These are phyloP conservation scores for Rapana venosa DNA, from an alignment of 2,888 invertebrate species.

Conservation along the genomic window DNA sequence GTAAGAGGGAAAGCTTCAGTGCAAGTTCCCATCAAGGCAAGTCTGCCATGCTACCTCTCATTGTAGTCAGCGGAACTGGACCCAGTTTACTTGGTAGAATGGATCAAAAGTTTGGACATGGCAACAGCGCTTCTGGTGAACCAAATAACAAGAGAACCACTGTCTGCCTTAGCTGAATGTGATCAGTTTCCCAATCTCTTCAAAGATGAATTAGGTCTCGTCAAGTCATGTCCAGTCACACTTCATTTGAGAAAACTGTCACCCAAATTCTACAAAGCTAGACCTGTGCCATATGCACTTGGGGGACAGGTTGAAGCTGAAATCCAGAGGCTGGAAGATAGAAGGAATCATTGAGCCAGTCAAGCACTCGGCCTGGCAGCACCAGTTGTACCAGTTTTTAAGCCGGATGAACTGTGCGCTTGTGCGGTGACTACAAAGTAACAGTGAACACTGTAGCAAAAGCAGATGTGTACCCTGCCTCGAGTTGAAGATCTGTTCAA, in stretches of 20 bases:
- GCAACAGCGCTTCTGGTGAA: slow-evolving; percentile 36
- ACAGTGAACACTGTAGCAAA: slow-evolving; percentile 28
- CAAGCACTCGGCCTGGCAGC: slow-evolving; percentile 52
- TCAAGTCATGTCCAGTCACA: not conserved
- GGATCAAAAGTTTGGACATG: slow-evolving; percentile 30
- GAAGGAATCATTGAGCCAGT: slow-evolving; percentile 49
- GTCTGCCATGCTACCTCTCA: slow-evolving; percentile 2
- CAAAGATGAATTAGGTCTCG: slow-evolving; percentile 36
- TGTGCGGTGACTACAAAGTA: slow-evolving; percentile 41
- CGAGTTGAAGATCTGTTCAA: slow-evolving; percentile 46
- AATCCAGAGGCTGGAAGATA: slow-evolving; percentile 42
- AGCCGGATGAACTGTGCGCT: slow-evolving; percentile 39
- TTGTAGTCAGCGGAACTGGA: slow-evolving; percentile 41
- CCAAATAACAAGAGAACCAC: not conserved
- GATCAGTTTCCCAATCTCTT: slow-evolving; percentile 40
- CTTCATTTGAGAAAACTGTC: slow-evolving; percentile 17
- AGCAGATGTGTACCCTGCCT: slow-evolving; percentile 39
- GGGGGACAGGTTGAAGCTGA: slow-evolving; percentile 44
- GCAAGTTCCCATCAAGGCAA: slow-evolving; percentile 29
- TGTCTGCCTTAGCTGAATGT: not conserved
- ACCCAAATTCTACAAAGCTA: slow-evolving; percentile 41
- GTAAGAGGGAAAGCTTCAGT: slow-evolving; percentile 13
- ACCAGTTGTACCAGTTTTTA: slow-evolving; percentile 50
- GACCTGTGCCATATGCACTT: slow-evolving; percentile 47
- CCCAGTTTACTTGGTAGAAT: slow-evolving; percentile 44